Conservation (phyloP, 2,888 invertebrate genomes). For the Phyllotreta striolata region DNA sequence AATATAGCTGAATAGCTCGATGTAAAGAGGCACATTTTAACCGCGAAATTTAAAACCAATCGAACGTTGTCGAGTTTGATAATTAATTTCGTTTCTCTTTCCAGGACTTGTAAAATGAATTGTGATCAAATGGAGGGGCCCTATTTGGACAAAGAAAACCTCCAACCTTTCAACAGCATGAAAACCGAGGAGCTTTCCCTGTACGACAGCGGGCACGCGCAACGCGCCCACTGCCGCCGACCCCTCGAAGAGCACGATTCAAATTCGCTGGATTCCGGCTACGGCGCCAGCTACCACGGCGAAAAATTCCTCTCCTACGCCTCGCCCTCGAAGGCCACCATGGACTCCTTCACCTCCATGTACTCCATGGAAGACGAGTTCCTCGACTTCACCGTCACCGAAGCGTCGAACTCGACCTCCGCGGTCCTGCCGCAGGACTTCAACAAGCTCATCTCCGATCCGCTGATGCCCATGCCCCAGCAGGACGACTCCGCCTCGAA, state of each 20-base stretch:
- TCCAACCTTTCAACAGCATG: constrained; percentile 49
- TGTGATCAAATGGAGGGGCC: constrained; percentile 39
- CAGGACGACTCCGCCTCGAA: constrained; percentile 58
- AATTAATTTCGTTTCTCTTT: constrained; percentile 20
- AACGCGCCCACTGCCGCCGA: constrained; percentile 52
- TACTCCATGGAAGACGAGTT: constrained; percentile 73
- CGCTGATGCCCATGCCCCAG: constrained; percentile 53
- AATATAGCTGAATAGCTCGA: too few relatives aligned
- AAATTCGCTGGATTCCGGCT: constrained; percentile 69
- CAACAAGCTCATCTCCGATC: constrained; percentile 66
- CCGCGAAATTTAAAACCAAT: background rate
- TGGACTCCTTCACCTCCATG: constrained; percentile 63
- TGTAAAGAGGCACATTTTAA: too few relatives aligned
- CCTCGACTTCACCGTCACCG: constrained; percentile 70
- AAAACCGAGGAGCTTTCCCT: constrained; percentile 57
- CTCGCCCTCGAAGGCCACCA: constrained; percentile 53
- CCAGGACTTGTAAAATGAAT: constrained; percentile 35
- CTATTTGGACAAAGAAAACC: constrained; percentile 54
- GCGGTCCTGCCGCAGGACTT: constrained; percentile 66
- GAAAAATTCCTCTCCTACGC: constrained; percentile 51
- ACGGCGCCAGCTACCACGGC: constrained; percentile 59
- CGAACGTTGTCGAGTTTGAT: too few relatives aligned
- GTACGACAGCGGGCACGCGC: constrained; percentile 53
- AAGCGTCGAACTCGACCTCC: constrained; percentile 58
- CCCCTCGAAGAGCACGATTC: constrained; percentile 66